Base-by-base conservation (phyloP, 2,797 vertebrate species). In the Babyrousa celebensis region DNA sequence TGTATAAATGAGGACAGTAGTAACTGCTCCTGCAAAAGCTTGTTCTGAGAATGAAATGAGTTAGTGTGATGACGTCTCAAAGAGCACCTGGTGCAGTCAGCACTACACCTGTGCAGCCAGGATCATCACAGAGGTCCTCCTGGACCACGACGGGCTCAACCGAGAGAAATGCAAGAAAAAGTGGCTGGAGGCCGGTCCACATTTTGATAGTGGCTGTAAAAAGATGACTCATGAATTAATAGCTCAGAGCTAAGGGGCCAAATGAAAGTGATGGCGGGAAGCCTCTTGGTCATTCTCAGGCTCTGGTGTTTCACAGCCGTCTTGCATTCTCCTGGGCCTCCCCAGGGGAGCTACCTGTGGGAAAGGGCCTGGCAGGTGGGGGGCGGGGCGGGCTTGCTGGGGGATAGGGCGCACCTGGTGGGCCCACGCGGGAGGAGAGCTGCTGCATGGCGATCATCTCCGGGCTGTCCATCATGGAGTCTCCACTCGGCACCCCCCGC, bases 361-460 rank as follows among this genome's bases (percentile, higher is more conserved):
- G 29, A 98, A 98, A n/a, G 98, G 98, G 52, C 98, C 97, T 0
- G 98, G 97, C 23, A 98, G 92, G 75, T 98, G 98, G 0, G 98
- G 97, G 0, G 43, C 43, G 98, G 97, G 2, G 97, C 85, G 0
- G 98, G 99, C 97, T 99, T 99, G 91, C 98, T 98, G 94, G 99
- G 97, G 75, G 98, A 97, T 98, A 99, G 98, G 98, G 98, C 98
- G 98, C 98, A 8, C 99, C 98, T 21, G 99, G 99, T 12, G 99
- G 99, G 98, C 99, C 99, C 82, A 99, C 99, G 0, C 99, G 99
- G 85, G 99, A 99, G 0, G 99, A 99, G 91, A 99, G 99, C 98
- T 99, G 99, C 98, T 99, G 99, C 98, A 99, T 99, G 97, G 99
- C 99, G 11, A 99, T 99, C 99, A 99, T 99, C 98, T 99, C 99